Base-by-base conservation (phyloP, 2,113 vertebrate genomes). In the Epinephelus lanceolatus region DNA sequence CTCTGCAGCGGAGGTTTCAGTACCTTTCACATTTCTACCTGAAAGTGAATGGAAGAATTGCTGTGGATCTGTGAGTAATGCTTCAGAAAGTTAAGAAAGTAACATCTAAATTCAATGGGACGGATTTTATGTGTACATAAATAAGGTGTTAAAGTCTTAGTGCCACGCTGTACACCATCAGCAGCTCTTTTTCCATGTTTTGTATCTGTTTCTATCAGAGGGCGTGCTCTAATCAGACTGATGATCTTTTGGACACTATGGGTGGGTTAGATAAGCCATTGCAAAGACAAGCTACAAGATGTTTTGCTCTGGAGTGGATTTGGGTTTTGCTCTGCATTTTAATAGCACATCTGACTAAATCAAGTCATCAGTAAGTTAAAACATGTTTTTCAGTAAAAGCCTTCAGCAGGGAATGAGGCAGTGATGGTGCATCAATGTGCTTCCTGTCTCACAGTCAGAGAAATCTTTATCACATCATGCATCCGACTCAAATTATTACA, bases 401-500 rank as follows among this genome's bases (percentile, higher is more conserved):
- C 0, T 51, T 78, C 57, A 12, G 10, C 17, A 10, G 14, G 17
- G 42, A 7, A 21, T 25, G 21, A 78, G 12, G 18, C 19, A 19
- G 18, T 45, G 9, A 51, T 68, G 30, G 33, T 62, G 27, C 47
- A 65, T 65, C 56, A 74, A 56, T 76, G 51, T 66, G 27, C 55
- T 76, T 87, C 60, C 63, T 75, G 63, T 78, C 63, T 63, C 71
- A 60, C 37, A 52, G 79, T 68, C 40, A 40, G 18, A 55, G 68
- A 66, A 70, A 61, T 45, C 19, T 23, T 78, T n/a, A 72, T 78
- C 61, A 61, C 37, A 81, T 80, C 51, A 68, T 62, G 49, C 51
- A 72, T 67, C 69, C 70, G 30, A 69, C 87, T 83, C 52, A 47
- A 81, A 53, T 86, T 86, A 76, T 70, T 72, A 52, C 52, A 81